These are phyloP conservation scores for Arctocebus calabarensis DNA, from an alignment of 2,797 vertebrate species.

Conservation along the genomic window DNA sequence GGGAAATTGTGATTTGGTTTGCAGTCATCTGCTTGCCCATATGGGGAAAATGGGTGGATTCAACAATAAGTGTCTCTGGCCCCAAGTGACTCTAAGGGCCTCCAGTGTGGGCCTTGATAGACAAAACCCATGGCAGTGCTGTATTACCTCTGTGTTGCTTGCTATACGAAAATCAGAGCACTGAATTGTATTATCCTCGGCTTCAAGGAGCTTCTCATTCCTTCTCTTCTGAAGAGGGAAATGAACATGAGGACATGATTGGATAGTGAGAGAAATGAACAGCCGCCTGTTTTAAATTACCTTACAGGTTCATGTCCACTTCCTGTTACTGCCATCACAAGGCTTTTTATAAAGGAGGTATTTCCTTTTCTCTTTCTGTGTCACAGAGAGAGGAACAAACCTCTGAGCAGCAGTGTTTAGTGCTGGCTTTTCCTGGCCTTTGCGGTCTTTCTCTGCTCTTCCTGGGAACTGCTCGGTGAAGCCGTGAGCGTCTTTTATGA, in stretches of 20 bases:
- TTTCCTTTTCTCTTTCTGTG: constrained; percentile 39
- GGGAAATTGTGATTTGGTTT: neutral
- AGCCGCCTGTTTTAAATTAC: neutral
- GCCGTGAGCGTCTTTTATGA: constrained; percentile 70
- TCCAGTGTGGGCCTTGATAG: neutral
- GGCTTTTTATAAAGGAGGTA: neutral
- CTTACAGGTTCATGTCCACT: neutral
- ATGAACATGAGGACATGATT: neutral
- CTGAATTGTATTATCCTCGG: neutral
- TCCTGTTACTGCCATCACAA: neutral
- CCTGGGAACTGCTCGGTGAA: constrained; percentile 66
- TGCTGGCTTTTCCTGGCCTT: neutral
- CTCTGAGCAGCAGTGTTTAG: neutral
- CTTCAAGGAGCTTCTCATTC: constrained; percentile 37
- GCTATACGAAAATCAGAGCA: neutral
- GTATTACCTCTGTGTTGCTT: neutral
- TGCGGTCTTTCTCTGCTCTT: constrained; percentile 46
- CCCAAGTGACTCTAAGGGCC: neutral
- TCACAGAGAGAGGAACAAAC: neutral
- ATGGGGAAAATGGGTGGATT: neutral
- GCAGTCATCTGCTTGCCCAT: neutral
- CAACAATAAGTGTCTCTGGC: neutral
- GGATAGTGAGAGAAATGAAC: neutral
- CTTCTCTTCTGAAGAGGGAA: neutral
- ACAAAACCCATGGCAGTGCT: too few relatives aligned